Conservation (phyloP, 2,888 invertebrate species). For the Eremobia ochroleuca region DNA sequence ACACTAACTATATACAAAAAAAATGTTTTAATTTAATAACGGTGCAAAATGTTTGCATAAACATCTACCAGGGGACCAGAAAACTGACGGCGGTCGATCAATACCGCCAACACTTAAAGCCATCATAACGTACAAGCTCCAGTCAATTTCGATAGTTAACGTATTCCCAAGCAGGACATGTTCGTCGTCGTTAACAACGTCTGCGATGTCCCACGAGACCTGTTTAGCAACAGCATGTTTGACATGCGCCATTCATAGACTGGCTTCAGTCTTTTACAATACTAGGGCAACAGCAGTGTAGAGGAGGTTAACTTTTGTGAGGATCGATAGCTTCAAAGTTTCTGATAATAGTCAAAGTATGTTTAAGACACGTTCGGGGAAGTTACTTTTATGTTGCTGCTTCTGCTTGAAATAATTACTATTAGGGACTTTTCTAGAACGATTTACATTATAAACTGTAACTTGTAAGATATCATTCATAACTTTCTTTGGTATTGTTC, state of each 20-base stretch:
- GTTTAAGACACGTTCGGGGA: background rate
- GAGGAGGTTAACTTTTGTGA: constrained; percentile 9
- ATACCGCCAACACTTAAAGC: constrained; percentile 48
- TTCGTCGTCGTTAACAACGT: constrained; percentile 64
- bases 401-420: no score
- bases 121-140: constrained; percentile 55
- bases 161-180: constrained; percentile 62
- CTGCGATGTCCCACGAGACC: constrained; percentile 56
- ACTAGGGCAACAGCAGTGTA: constrained; percentile 16
- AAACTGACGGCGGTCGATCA: constrained; percentile 42
- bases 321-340: background rate
- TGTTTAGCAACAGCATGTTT: constrained; percentile 61
- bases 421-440: background rate
- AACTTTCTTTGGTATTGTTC: background rate
- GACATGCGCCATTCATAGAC: constrained; percentile 64
- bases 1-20: background rate
- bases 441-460: background rate
- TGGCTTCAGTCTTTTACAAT: constrained; percentile 42
- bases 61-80: constrained; percentile 45
- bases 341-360: background rate
- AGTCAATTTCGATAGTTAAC: constrained; percentile 60
- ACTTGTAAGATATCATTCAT: background rate
- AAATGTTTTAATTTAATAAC: background rate
- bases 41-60: constrained; percentile 17
- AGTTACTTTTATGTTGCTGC: background rate